Percentiles rank a stretch among this genome's conserved stretches.
Evolutionary conservation across 2,888 invertebrate species (phyloP).

Genomic region (Pollenia angustigena): DNA sequence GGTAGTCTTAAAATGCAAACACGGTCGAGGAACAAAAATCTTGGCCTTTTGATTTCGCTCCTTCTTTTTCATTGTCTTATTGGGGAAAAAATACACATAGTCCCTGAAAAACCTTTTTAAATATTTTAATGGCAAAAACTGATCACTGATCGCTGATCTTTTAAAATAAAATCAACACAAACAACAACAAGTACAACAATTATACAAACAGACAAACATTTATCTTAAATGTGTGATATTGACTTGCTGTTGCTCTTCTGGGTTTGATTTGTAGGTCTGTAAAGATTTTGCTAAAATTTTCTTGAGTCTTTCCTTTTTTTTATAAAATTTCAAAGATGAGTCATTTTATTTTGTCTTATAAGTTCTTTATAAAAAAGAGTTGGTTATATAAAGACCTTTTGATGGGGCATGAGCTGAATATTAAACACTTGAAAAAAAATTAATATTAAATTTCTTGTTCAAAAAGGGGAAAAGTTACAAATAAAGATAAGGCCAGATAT

Average conservation of each 20-base stretch:
- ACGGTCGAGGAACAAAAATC: conserved; percentile 49
- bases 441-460: conserved; percentile 55
- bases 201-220: conserved; percentile 37
- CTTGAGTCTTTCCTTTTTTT: conserved; percentile 16
- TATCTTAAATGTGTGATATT: conserved; percentile 64
- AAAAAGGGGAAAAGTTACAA: conserved; percentile 19
- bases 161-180: conserved; percentile 70
- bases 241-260: conserved; percentile 52
- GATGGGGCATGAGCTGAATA: conserved; percentile 67
- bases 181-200: conserved; percentile 49
- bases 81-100: conserved; percentile 49
- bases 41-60: conserved; percentile 49
- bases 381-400: conserved; percentile 57
- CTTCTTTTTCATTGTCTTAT: conserved; percentile 38
- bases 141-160: conserved; percentile 72
- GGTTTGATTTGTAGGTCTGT: conserved; percentile 61
- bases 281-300: conserved; percentile 59
- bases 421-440: conserved; percentile 56
- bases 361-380: conserved; percentile 27
- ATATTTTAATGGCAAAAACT: conserved; percentile 70
- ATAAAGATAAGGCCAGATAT: conserved; percentile 48
- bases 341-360: conserved; percentile 59
- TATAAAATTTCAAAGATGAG: conserved; percentile 55
- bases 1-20: conserved; percentile 68
- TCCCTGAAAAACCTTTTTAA: conserved; percentile 64